phyloP scores from a whole-genome alignment of 1,140 invertebrate species.

The Oedothorax gibbosus region DNA sequence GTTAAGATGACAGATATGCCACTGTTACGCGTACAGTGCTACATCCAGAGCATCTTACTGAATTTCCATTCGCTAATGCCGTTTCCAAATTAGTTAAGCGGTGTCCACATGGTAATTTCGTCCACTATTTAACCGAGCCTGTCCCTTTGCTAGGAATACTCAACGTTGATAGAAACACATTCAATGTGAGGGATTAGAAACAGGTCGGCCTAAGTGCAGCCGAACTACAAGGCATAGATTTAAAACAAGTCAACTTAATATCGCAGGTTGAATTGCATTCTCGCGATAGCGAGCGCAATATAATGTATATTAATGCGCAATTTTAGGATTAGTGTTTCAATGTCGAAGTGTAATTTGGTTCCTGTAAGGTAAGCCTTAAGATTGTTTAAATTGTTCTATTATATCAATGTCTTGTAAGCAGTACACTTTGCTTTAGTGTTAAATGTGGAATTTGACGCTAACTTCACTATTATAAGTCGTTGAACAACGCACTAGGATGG shows the following conservation, averaged over 20 bases:
- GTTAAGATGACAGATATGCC: no score
- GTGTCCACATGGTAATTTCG: conserved; percentile 50
- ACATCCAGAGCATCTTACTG: conserved; percentile 32
- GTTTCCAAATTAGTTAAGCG: conserved; percentile 57
- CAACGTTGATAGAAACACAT: conserved; percentile 7
- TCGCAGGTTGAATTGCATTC: conserved; percentile 37
- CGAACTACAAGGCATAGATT: conserved; percentile 28
- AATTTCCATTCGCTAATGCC: conserved; percentile 56
- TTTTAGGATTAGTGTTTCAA: no score
- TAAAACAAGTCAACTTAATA: conserved; percentile 50
- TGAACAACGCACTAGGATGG: no score
- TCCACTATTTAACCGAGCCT: conserved; percentile 40
- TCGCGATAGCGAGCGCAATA: background rate
- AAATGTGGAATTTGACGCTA: no score
- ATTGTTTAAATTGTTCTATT: no score
- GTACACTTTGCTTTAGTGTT: no score
- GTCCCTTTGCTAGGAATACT: conserved; percentile 18
- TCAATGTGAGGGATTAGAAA: conserved; percentile 15
- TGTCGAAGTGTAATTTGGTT: no score
- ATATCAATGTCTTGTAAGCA: no score
- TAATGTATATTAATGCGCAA: no score
- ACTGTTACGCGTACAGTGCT: background rate
- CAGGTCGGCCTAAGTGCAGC: conserved; percentile 14
- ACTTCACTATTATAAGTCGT: no score
- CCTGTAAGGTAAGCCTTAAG: no score